These are phyloP conservation scores for Lordiphosa mommai DNA, from an alignment of 1,140 invertebrate species.

Conservation along the genomic window DNA sequence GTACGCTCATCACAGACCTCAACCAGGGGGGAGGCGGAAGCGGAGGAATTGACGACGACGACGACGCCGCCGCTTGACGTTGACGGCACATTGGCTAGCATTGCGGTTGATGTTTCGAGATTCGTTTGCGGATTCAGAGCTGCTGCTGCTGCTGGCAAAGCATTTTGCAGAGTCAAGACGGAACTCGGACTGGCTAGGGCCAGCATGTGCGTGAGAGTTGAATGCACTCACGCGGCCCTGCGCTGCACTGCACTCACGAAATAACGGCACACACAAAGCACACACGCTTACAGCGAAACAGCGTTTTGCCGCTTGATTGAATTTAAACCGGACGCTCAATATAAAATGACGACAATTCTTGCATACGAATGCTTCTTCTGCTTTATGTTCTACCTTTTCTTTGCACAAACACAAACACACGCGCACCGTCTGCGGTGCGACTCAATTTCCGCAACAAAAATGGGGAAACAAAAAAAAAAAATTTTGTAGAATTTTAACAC, in stretches of 20 bases:
- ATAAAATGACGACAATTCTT: constrained; percentile 50
- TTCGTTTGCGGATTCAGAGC: constrained; percentile 23
- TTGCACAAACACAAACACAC: constrained; percentile 26
- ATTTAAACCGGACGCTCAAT: constrained; percentile 58
- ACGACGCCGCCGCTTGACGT: constrained; percentile 20
- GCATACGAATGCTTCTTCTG: constrained; percentile 39
- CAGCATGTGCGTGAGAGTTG: constrained; percentile 53
- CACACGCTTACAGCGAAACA: background rate
- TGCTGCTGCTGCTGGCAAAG: constrained; percentile 27
- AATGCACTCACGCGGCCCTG: constrained; percentile 38
- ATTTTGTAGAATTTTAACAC: constrained; percentile 28
- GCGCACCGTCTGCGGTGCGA: constrained; percentile 2
- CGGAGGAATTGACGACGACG: constrained; percentile 2
- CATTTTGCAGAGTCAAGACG: constrained; percentile 29
- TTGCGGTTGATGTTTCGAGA: constrained; percentile 37
- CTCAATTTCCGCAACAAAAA: constrained; percentile 36
- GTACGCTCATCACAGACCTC: constrained; percentile 60
- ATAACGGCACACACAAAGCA: constrained; percentile 15
- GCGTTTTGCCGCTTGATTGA: constrained; percentile 62
- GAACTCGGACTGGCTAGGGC: constrained; percentile 34
- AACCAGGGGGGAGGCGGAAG: constrained; percentile 3
- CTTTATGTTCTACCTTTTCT: constrained; percentile 47
- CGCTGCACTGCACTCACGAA: constrained; percentile 15
- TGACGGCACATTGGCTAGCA: constrained; percentile 23
- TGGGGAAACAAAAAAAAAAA: constrained; percentile 17